Evolutionary conservation across 2,113 vertebrate species (phyloP).

Genomic region (Serinus canaria): DNA sequence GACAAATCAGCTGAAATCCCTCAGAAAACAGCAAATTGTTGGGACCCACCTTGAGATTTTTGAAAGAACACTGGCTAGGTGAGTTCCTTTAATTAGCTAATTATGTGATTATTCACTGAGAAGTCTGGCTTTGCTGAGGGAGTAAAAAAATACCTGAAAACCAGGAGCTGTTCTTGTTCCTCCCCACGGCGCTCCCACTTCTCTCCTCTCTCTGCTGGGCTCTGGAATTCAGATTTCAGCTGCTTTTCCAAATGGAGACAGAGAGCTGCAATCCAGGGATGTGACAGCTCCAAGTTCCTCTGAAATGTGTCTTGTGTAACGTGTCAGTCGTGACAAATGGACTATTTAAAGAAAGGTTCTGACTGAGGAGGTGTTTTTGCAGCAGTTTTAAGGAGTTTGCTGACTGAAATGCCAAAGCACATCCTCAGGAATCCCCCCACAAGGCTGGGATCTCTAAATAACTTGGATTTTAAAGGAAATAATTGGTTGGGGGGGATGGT

Average conservation of each 20-base stretch:
- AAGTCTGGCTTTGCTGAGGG: background rate
- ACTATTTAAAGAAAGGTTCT: background rate
- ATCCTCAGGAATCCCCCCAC: background rate
- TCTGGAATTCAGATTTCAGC: background rate
- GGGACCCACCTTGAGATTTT: background rate
- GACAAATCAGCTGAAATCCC: background rate
- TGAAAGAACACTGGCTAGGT: background rate
- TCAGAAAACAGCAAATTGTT: background rate
- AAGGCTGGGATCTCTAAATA: background rate
- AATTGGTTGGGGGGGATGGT: background rate
- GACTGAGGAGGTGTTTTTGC: background rate
- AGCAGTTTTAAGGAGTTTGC: background rate
- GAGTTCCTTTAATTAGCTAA: background rate
- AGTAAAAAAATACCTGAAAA: background rate
- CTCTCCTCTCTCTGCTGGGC: background rate
- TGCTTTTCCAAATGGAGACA: background rate
- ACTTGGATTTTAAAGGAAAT: background rate
- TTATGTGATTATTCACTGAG: background rate
- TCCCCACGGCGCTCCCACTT: fast-evolving
- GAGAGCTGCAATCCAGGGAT: background rate
- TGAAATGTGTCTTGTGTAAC: background rate
- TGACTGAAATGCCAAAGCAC: background rate
- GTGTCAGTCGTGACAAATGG: background rate
- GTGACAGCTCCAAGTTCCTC: background rate
- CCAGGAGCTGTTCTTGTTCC: background rate